Conservation (phyloP, 1,140 invertebrate species). For the Eciton burchellii region DNA sequence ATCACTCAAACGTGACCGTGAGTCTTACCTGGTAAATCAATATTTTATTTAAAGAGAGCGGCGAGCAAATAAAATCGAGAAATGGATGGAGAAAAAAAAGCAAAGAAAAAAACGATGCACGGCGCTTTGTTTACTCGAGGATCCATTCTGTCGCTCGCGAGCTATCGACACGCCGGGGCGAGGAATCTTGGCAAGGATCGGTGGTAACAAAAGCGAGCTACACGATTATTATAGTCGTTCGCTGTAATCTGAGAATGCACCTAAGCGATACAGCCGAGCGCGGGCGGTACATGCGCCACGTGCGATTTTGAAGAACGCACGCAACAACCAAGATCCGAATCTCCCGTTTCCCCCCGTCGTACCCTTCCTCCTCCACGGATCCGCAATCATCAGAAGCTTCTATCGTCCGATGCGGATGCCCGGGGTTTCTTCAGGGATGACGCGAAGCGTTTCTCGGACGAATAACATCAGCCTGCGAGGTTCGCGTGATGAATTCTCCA, state of each 20-base stretch:
- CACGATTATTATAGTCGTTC: conserved; percentile 47
- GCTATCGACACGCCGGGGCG: neutral
- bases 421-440: neutral
- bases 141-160: conserved; percentile 2
- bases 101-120: no score
- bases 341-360: neutral
- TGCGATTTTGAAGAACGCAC: no score
- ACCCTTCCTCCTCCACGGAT: neutral
- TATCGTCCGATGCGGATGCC: neutral
- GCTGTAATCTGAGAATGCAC: conserved; percentile 36
- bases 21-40: no score
- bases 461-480: neutral
- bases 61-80: no score
- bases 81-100: no score
- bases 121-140: neutral
- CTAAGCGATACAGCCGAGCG: conserved; percentile 4
- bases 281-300: no score
- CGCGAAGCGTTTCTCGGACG: neutral
- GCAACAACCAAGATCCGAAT: no score
- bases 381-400: neutral
- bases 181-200: conserved; percentile 34
- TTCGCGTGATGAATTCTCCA: neutral
- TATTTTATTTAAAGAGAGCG: no score
- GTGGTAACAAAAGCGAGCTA: conserved; percentile 31
- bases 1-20: no score